Percentiles rank a stretch among this genome's conserved stretches.
These are phyloP conservation scores for Agrochola circellaris DNA, from an alignment of 2,888 invertebrate genomes.

Conservation along the genomic window DNA sequence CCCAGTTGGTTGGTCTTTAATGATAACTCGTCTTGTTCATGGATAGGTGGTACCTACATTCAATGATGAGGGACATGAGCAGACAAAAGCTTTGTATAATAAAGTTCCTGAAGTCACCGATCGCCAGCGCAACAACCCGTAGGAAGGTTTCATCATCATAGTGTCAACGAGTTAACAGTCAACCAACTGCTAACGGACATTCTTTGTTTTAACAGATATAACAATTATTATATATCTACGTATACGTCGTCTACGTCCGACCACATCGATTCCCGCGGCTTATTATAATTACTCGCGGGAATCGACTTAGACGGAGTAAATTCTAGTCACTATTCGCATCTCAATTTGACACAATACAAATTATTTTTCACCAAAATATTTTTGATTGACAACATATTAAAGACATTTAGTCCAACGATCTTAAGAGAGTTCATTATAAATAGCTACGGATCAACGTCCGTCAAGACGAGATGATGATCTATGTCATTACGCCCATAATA, in stretches of 20 bases:
- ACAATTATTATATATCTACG: too few relatives aligned
- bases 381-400: constrained; percentile 13
- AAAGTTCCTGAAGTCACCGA: background rate
- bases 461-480: constrained; percentile 34
- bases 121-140: background rate
- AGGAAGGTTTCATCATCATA: background rate
- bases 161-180: background rate
- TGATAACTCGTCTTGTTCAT: constrained; percentile 1
- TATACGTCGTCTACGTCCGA: too few relatives aligned
- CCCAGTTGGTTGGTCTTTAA: constrained; percentile 4
- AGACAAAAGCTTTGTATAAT: background rate
- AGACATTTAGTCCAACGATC: constrained; percentile 48
- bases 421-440: constrained; percentile 42
- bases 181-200: background rate
- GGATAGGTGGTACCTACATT: background rate
- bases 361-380: background rate
- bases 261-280: too few relatives aligned
- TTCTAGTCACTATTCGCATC: background rate
- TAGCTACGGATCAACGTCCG: constrained; percentile 55
- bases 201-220: background rate
- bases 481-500: constrained; percentile 36
- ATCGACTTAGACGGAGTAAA: background rate
- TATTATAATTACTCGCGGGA: background rate
- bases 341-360: background rate
- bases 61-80: background rate